phyloP scores from a whole-genome alignment of 1,140 invertebrate genomes.

The Rhopalosiphum padi region DNA sequence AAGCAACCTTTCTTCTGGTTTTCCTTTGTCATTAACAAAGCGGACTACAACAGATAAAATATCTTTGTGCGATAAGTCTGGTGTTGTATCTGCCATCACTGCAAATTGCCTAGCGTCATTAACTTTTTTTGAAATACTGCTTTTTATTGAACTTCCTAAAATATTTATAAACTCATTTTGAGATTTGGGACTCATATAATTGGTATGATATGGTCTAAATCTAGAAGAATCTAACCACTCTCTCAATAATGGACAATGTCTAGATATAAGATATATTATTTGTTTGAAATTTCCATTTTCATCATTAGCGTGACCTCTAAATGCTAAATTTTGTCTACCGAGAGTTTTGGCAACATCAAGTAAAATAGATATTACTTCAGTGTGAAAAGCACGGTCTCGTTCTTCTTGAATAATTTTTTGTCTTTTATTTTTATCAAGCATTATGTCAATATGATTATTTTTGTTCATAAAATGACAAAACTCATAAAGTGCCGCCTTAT shows the following conservation, averaged over 20 bases:
- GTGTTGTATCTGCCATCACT: slow-evolving; percentile 26
- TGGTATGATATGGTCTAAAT: too few relatives aligned
- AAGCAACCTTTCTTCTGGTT: not conserved
- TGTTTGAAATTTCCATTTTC: slow-evolving; percentile 1
- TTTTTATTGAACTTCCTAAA: too few relatives aligned
- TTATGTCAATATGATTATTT: slow-evolving; percentile 29
- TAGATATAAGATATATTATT: too few relatives aligned
- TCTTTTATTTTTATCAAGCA: slow-evolving; percentile 18
- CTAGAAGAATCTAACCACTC: too few relatives aligned
- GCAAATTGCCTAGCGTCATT: not conserved
- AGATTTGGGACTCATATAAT: too few relatives aligned
- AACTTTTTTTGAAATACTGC: slow-evolving; percentile 10
- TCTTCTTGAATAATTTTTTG: not conserved
- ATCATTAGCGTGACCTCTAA: not conserved
- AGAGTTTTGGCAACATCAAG: not conserved
- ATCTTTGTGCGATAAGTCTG: slow-evolving; percentile 24
- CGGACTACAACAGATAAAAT: not conserved
- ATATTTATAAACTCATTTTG: too few relatives aligned
- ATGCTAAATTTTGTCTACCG: slow-evolving; percentile 18
- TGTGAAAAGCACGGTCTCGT: not conserved
- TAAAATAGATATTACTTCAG: not conserved
- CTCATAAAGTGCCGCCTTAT: slow-evolving; percentile 29
- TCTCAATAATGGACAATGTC: too few relatives aligned
- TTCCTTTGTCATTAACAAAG: not conserved
- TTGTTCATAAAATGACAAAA: slow-evolving; percentile 36